A percentile compares a stretch with the other conserved stretches of the same genome.
Evolutionary conservation across 2,888 invertebrate species (phyloP).

Genomic region (Sesamia inferens): DNA sequence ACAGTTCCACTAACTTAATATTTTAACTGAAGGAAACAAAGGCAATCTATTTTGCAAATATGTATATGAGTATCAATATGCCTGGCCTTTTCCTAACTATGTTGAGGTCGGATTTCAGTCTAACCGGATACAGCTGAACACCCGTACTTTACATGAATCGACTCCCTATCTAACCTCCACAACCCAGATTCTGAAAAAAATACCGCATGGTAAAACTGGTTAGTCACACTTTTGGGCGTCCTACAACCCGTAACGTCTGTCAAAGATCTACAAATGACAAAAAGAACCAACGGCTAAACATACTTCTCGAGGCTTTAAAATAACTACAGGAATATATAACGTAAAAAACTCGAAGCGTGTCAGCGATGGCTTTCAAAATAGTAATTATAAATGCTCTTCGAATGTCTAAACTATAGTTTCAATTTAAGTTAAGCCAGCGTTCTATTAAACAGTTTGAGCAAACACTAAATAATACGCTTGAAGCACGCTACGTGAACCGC

Average conservation of each 20-base stretch:
- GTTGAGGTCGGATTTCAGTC: background rate
- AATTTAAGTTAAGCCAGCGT: conserved; percentile 79
- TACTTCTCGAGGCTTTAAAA: background rate
- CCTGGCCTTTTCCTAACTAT: background rate
- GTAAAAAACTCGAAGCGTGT: background rate
- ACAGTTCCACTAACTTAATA: background rate
- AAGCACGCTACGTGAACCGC: conserved; percentile 74
- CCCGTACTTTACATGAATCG: background rate
- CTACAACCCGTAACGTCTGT: background rate
- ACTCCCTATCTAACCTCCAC: background rate
- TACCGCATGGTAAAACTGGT: background rate
- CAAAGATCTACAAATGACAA: background rate
- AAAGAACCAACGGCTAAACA: background rate
- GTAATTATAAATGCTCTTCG: conserved; percentile 55
- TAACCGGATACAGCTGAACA: background rate
- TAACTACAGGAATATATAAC: background rate
- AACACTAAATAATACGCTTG: conserved; percentile 79
- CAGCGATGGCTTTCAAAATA: conserved; percentile 31
- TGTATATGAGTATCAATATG: background rate
- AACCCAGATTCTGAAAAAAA: background rate
- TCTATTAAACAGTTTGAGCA: conserved; percentile 77
- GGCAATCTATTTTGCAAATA: too few relatives aligned
- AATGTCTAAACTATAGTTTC: conserved; percentile 74
- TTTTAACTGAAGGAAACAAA: too few relatives aligned
- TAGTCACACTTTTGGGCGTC: background rate